These are phyloP conservation scores for Danio kyathit DNA, from an alignment of 2,797 vertebrate genomes.

Conservation along the genomic window DNA sequence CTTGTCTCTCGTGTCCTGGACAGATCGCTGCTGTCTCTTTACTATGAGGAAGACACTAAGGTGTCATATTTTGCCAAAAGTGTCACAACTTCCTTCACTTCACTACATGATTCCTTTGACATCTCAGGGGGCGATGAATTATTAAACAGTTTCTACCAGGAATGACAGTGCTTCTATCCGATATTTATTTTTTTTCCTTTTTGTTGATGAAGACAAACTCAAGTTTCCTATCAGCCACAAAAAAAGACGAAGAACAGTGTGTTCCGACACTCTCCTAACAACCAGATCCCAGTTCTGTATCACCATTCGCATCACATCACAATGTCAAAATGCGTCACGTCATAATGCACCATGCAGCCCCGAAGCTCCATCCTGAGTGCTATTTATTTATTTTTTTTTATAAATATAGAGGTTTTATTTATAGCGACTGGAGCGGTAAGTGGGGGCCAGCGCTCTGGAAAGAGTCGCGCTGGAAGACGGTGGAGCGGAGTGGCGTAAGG, in stretches of 20 bases:
- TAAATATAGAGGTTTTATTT: slow-evolving; percentile 55
- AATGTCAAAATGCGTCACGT: slow-evolving; percentile 17
- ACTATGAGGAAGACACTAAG: slow-evolving; percentile 26
- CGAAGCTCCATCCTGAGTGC: slow-evolving; percentile 11
- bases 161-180: slow-evolving; percentile 15
- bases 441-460: slow-evolving; percentile 29
- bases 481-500: slow-evolving; percentile 16
- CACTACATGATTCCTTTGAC: slow-evolving; percentile 46
- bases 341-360: slow-evolving; percentile 25
- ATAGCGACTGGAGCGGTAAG: slow-evolving; percentile 40
- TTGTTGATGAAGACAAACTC: slow-evolving; percentile 39
- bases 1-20: slow-evolving; percentile 22
- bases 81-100: slow-evolving; percentile 37
- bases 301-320: slow-evolving; percentile 17
- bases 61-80: slow-evolving; percentile 32
- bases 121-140: slow-evolving; percentile 50
- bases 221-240: slow-evolving; percentile 10
- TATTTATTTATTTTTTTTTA: slow-evolving; percentile 43
- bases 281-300: slow-evolving; percentile 24
- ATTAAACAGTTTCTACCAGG: slow-evolving; percentile 36
- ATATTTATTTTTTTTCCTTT: not conserved
- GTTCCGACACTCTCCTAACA: slow-evolving; percentile 14
- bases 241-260: not conserved
- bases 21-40: slow-evolving; percentile 27
- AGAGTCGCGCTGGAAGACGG: not conserved